Conservation (phyloP, 2,797 vertebrate genomes). For the Etheostoma nigrum region DNA sequence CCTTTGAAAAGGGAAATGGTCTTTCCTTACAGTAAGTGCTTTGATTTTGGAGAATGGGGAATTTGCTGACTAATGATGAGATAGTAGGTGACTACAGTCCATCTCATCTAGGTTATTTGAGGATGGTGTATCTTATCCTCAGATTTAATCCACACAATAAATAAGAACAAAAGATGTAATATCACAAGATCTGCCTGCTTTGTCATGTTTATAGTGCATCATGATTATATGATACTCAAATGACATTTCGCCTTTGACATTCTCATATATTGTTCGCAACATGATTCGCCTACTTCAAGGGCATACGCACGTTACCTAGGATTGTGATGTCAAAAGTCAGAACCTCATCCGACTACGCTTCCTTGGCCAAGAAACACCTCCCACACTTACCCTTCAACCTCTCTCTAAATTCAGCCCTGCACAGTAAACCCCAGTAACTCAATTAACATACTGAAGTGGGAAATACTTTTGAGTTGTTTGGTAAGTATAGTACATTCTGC, state of each 20-base stretch:
- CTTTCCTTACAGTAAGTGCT: slow-evolving; percentile 40
- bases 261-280: not conserved
- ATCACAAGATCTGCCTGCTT: not conserved
- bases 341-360: slow-evolving; percentile 27
- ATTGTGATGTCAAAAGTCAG: slow-evolving; percentile 41
- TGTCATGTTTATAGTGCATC: not conserved
- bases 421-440: slow-evolving; percentile 42
- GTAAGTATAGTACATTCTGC: slow-evolving; percentile 46
- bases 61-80: slow-evolving; percentile 32
- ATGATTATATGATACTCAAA: not conserved
- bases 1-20: slow-evolving; percentile 23
- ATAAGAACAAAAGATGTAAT: fast-evolving
- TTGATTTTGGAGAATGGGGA: not conserved
- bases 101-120: too few species aligned
- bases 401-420: slow-evolving; percentile 9
- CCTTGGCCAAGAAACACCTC: slow-evolving; percentile 53
- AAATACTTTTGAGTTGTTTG: slow-evolving; percentile 35
- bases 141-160: not conserved
- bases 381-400: slow-evolving; percentile 57
- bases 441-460: slow-evolving; percentile 65
- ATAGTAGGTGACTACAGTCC: not conserved
- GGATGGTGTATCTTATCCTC: not conserved
- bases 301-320: not conserved
- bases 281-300: not conserved
- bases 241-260: slow-evolving; percentile 57